phyloP scores from a whole-genome alignment of 2,113 vertebrate species.

The Rhabdomys dilectus region DNA sequence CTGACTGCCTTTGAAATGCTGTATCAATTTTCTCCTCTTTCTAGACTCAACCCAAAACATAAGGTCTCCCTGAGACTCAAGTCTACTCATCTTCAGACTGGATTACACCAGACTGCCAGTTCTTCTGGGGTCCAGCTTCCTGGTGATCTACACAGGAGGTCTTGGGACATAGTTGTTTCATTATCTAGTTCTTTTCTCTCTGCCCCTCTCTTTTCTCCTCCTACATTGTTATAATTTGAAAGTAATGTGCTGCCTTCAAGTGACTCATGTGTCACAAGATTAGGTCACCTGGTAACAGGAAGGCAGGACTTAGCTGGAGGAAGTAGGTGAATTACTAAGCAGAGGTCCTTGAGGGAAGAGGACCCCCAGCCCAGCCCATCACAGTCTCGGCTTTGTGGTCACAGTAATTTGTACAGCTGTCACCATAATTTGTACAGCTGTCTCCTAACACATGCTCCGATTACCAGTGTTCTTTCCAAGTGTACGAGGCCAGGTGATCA shows the following conservation, averaged over 20 bases:
- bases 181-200: neutral
- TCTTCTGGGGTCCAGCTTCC: neutral
- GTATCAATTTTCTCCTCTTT: neutral
- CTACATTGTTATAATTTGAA: neutral
- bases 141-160: neutral
- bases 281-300: neutral
- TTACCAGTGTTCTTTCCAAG: neutral
- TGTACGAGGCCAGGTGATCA: neutral
- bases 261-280: neutral
- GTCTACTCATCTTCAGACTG: neutral
- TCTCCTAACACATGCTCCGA: neutral
- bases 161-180: neutral
- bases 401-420: neutral
- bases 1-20: neutral
- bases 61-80: neutral
- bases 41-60: neutral
- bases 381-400: neutral
- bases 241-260: neutral
- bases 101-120: neutral
- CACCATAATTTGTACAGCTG: neutral
- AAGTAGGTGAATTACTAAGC: neutral
- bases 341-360: neutral
- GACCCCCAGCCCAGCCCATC: neutral
- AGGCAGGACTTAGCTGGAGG: neutral
- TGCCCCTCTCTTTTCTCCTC: too few species aligned